Conservation (phyloP, 2,113 vertebrate species). For the Pseudorectes ferrugineus region DNA sequence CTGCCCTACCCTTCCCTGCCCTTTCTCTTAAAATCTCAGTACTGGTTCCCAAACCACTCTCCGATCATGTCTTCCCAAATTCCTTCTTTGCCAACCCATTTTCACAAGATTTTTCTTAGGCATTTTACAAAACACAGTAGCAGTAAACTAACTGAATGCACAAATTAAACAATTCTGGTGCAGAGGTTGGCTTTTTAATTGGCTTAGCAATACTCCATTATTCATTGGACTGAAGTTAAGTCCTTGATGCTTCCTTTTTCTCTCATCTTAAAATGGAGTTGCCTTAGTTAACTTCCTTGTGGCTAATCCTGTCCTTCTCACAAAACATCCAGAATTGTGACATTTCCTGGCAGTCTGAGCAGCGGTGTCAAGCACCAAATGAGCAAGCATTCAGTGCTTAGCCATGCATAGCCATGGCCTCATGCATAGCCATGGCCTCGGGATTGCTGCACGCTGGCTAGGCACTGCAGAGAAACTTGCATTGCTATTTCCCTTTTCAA, state of each 20-base stretch:
- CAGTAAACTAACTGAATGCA: neutral
- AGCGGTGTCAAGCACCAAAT: neutral
- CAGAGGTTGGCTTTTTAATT: neutral
- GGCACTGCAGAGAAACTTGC: neutral
- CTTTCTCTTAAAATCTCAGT: neutral
- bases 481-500: neutral
- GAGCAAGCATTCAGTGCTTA: neutral
- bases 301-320: neutral
- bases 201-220: neutral
- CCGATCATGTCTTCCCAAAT: neutral
- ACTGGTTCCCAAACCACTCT: neutral
- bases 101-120: neutral
- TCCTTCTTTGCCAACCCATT: neutral
- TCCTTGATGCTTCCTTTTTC: neutral
- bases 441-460: neutral
- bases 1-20: too few relatives aligned
- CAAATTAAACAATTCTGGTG: neutral
- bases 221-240: neutral
- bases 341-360: constrained; percentile 12
- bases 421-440: neutral
- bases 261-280: neutral
- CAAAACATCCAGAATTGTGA: neutral
- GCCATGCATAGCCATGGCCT: neutral
- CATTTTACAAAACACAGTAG: neutral
- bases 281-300: neutral